phyloP scores from a whole-genome alignment of 2,888 invertebrate species.

The Clunio marinus region DNA sequence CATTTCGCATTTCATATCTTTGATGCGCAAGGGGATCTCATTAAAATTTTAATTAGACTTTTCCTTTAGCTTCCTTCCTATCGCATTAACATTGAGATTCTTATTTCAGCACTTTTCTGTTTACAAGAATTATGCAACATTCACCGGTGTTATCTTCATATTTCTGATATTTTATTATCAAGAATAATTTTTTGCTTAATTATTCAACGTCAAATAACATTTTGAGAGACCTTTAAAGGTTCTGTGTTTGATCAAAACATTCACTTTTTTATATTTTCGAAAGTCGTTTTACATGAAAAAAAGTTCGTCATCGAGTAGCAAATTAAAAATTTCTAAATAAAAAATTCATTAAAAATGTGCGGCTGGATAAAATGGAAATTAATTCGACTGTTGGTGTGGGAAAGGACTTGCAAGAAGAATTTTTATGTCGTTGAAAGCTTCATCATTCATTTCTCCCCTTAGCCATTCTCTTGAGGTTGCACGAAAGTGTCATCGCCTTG shows the following conservation, averaged over 20 bases:
- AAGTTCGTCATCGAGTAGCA: neutral
- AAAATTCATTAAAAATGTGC: conserved; percentile 18
- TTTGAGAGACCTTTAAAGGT: no score
- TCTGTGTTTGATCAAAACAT: no score
- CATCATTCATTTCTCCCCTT: neutral
- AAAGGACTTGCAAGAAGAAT: neutral
- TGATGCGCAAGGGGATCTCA: conserved; percentile 28
- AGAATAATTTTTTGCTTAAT: no score
- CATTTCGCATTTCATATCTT: conserved; percentile 25
- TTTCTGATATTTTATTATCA: no score
- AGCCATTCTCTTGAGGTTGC: conserved; percentile 6
- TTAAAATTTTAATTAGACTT: conserved; percentile 39
- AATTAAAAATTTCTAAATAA: conserved; percentile 4
- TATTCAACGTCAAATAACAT: no score
- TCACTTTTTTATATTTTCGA: no score
- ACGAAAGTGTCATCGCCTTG: conserved; percentile 34
- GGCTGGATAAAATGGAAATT: conserved; percentile 21
- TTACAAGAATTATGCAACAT: no score
- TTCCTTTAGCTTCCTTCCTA: conserved; percentile 7
- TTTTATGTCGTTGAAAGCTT: neutral
- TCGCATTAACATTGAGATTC: conserved; percentile 31
- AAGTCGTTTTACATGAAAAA: no score
- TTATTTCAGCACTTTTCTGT: conserved; percentile 5
- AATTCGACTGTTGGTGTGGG: neutral
- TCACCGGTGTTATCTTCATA: no score